Percentiles rank a stretch among this genome's conserved stretches.
Conservation (phyloP, 2,113 vertebrate genomes). For the Microcebus murinus region DNA sequence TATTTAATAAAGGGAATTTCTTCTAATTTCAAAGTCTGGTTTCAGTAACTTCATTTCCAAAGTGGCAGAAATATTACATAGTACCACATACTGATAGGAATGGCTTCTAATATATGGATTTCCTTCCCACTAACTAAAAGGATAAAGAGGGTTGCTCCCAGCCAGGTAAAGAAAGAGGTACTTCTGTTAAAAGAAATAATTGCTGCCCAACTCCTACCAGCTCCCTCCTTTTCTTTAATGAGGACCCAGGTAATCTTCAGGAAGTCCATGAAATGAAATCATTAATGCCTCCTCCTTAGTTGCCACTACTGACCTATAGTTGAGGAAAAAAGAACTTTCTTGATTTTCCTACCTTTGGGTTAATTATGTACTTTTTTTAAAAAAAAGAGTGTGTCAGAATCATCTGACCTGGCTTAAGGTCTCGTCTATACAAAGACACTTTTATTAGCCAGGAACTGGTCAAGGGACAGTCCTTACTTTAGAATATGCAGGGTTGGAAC, state of each 20-base stretch:
- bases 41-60: conserved; percentile 38
- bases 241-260: not conserved
- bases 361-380: not conserved
- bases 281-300: not conserved
- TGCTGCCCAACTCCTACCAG: not conserved
- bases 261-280: not conserved
- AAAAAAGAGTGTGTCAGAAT: not conserved
- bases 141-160: not conserved
- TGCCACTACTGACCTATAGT: not conserved
- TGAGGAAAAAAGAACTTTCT: not conserved
- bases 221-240: not conserved
- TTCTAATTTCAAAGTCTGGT: conserved; percentile 29
- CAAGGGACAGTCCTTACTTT: not conserved
- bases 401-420: not conserved
- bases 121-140: not conserved
- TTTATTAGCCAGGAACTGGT: not conserved
- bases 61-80: not conserved
- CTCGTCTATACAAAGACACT: not conserved
- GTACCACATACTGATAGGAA: not conserved
- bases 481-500: not conserved
- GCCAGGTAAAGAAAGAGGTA: not conserved
- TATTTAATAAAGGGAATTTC: conserved; percentile 33
- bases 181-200: conserved; percentile 1
- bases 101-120: conserved; percentile 3
- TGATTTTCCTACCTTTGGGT: not conserved